These are phyloP conservation scores for Myotis findleyi DNA, from an alignment of 2,797 vertebrate species.

Conservation along the genomic window DNA sequence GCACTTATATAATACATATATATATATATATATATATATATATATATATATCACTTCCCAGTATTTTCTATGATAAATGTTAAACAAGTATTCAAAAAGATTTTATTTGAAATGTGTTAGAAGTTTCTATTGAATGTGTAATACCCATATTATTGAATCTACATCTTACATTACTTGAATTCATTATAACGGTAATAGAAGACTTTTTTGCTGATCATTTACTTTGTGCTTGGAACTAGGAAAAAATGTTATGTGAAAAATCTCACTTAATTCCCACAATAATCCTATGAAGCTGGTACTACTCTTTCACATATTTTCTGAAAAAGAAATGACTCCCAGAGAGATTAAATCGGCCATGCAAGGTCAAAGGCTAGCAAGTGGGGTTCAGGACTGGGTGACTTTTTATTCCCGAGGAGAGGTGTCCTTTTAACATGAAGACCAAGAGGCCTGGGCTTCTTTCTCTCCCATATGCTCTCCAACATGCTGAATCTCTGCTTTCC, in stretches of 20 bases:
- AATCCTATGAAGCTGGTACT: not conserved
- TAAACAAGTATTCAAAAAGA: not conserved
- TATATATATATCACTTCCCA: not conserved
- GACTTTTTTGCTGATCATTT: not conserved
- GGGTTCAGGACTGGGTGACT: not conserved
- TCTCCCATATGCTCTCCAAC: not conserved
- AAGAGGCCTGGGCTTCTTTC: not conserved
- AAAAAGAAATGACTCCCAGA: constrained; percentile 8
- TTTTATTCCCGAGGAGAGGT: not conserved
- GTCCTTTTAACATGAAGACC: constrained; percentile 27
- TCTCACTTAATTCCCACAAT: constrained; percentile 7
- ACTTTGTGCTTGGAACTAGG: not conserved
- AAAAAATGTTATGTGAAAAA: not conserved
- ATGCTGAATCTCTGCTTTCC: not conserved
- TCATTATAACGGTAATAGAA: not conserved
- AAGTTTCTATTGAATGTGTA: not conserved
- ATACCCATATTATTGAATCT: not conserved
- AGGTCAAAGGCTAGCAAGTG: not conserved
- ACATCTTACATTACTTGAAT: not conserved
- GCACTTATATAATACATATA: not conserved
- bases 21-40: not conserved
- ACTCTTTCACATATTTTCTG: not conserved
- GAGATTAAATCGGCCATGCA: constrained; percentile 20
- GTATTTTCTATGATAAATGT: not conserved
- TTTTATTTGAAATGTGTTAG: not conserved